A percentile compares a stretch with the other conserved stretches of the same genome.
These are phyloP conservation scores for Ictidomys tridecemlineatus DNA, from an alignment of 2,113 vertebrate genomes.

Conservation along the genomic window DNA sequence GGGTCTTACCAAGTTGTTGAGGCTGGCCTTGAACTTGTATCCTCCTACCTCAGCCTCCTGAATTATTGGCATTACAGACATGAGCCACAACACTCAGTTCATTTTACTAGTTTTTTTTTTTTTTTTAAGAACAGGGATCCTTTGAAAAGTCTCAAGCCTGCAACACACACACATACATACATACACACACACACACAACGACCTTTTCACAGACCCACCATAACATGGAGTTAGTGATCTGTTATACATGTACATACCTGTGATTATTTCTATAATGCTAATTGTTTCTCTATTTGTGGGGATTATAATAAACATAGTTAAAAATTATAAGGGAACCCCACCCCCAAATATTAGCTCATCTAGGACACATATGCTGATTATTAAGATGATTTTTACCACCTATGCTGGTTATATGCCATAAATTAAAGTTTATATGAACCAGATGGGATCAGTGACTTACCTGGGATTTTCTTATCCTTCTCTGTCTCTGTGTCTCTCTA, in stretches of 20 bases:
- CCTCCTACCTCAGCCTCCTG: too few relatives aligned
- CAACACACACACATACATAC: background rate
- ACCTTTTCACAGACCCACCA: background rate
- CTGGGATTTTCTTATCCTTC: background rate
- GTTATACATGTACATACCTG: background rate
- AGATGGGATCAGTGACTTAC: background rate
- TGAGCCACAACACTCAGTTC: too few relatives aligned
- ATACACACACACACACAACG: background rate
- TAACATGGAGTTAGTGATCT: background rate
- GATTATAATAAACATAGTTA: background rate
- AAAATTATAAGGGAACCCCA: background rate
- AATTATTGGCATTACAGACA: too few relatives aligned
- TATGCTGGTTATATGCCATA: background rate
- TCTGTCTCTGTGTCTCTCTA: background rate
- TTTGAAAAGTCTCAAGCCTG: background rate
- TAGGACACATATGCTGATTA: background rate
- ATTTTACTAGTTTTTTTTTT: background rate
- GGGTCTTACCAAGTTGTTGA: too few relatives aligned
- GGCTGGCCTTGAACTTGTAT: too few relatives aligned
- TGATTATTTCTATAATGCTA: background rate
- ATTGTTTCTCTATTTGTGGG: background rate
- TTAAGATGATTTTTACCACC: background rate
- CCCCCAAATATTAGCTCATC: background rate
- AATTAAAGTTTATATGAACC: background rate
- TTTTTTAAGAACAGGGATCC: background rate